phyloP scores from a whole-genome alignment of 2,113 vertebrate genomes.

The Syrmaticus mikado region DNA sequence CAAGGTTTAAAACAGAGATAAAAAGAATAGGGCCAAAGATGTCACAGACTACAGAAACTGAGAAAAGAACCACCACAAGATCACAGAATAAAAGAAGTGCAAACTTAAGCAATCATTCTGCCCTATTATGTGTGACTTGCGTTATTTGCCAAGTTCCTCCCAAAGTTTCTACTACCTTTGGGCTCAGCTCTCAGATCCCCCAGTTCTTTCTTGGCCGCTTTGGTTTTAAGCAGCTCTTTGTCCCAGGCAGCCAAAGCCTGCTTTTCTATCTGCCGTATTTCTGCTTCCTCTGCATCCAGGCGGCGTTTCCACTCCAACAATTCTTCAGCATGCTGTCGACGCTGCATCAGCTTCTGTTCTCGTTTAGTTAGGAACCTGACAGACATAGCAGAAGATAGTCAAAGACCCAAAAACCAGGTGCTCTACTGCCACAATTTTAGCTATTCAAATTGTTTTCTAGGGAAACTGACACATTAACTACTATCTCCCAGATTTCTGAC shows the following conservation, averaged over 20 bases:
- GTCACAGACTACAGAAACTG: not conserved
- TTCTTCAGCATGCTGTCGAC: conserved; percentile 92
- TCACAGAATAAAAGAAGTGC: not conserved
- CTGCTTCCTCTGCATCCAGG: conserved; percentile 92
- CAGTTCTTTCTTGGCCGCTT: conserved; percentile 73
- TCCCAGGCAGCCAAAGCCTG: conserved; percentile 93
- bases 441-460: not conserved
- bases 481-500: not conserved
- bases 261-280: conserved; percentile 90
- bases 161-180: conserved; percentile 69
- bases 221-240: conserved; percentile 78
- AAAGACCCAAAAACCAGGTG: not conserved
- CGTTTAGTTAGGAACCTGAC: conserved; percentile 94
- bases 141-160: not conserved
- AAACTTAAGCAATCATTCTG: not conserved
- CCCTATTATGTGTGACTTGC: not conserved
- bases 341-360: conserved; percentile 94
- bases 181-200: conserved; percentile 73
- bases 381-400: not conserved
- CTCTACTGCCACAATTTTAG: not conserved
- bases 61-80: not conserved
- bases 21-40: not conserved
- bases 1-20: not conserved
- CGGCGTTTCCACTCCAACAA: conserved; percentile 92
- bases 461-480: not conserved